Evolutionary conservation across 2,888 invertebrate genomes (phyloP), one percentile per base, ranked within the genome.

Genomic region (Philhelius pedissequus): DNA sequence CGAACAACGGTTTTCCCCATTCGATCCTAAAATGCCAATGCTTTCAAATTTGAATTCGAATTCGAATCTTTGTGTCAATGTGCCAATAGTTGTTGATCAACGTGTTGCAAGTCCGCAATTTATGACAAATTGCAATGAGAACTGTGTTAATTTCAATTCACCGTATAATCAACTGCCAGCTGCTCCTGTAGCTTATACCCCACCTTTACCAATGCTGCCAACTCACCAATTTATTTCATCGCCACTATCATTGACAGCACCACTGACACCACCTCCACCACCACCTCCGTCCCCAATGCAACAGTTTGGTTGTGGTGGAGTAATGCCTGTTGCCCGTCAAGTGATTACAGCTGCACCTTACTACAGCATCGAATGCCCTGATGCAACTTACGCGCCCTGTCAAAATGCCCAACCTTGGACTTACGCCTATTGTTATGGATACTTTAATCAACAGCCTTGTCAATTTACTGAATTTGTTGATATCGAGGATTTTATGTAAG

Each of bases 401-500:
- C 91, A 91, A 70, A 90, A 90, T 13, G 89, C 89, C 89, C 90
- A 90, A 45, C 92, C 93, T 62, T 95, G 94, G 94, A 93, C 94
- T 88, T 95, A 95, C 89, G 93, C 92, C 58, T 93, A 93, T 88
- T 95, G 95, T 89, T 95, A 93, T 87, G 94, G 94, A 88, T 94
- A 94, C 87, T 93, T 93, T 80, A 90, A 90, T 58, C 88, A 90
- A 27, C 94, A 94, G 87, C 92, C 95, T 0, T 95, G 95, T 86
- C 95, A 94, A 88, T 95, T 94, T 88, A 93, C 94, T 0, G 92
- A 93, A 86, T 92, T 94, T 83, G 93, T 94, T 66, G 95, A 95
- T 90, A 93, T 95, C 87, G 95, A 95, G 90, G 95, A 95, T 91
- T 95, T 95, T 90, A 95, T 95, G 95, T 95, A 92, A 95, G 95